Conservation (phyloP, 2,888 invertebrate species). For the Achlya flavicornis region DNA sequence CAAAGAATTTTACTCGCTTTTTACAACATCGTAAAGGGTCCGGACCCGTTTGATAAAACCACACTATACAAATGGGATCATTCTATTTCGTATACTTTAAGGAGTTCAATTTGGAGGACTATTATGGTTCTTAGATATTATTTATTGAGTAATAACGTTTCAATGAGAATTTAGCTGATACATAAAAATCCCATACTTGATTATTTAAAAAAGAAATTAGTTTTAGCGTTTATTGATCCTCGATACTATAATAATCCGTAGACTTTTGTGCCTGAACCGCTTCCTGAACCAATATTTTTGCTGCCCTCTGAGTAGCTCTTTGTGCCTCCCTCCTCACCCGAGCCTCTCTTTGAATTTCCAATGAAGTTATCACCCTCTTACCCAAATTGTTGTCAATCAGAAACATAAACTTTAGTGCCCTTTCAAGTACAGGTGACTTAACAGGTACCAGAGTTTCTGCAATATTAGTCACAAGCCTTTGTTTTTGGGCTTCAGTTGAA, state of each 20-base stretch:
- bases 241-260: no score
- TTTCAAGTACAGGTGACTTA: constrained; percentile 21
- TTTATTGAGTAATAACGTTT: no score
- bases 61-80: neutral
- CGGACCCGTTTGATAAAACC: neutral
- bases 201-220: no score
- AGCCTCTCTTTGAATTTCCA: constrained; percentile 13
- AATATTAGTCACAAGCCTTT: constrained; percentile 19
- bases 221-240: no score
- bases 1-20: constrained; percentile 42
- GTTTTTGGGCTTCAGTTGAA: constrained; percentile 13
- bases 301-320: neutral
- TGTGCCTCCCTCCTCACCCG: neutral
- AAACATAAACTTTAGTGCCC: constrained; percentile 17
- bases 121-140: no score
- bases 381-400: constrained; percentile 20
- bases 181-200: no score
- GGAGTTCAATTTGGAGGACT: no score
- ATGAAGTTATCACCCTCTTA: constrained; percentile 13
- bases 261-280: neutral
- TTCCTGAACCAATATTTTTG: neutral
- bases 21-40: constrained; percentile 21
- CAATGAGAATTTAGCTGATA: no score
- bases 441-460: constrained; percentile 14
- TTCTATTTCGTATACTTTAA: neutral